Conservation (phyloP, 2,888 invertebrate species). For the Agrypnus murinus region DNA sequence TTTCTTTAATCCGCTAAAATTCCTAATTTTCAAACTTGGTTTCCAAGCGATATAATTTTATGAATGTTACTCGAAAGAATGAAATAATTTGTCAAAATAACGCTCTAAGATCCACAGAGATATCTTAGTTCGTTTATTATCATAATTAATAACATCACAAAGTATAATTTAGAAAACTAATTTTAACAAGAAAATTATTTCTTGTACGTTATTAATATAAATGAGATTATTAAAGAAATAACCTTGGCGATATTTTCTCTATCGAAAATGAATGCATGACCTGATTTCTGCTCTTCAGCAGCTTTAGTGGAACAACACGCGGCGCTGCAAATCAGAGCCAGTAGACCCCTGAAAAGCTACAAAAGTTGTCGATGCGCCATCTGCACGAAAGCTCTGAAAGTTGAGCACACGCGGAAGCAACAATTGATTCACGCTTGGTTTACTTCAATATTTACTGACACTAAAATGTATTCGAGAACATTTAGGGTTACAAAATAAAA, state of each 20-base stretch:
- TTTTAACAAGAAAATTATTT: too few relatives aligned
- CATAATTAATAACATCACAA: too few relatives aligned
- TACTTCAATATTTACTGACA: constrained; percentile 37
- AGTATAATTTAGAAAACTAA: too few relatives aligned
- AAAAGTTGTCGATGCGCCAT: constrained; percentile 35
- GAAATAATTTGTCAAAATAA: too few relatives aligned
- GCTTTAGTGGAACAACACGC: constrained; percentile 23
- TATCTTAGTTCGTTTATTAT: too few relatives aligned
- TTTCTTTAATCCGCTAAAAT: too few relatives aligned
- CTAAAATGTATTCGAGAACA: constrained; percentile 25
- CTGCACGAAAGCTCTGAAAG: constrained; percentile 35
- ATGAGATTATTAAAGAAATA: too few relatives aligned
- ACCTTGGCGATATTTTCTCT: neutral
- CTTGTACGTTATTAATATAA: too few relatives aligned
- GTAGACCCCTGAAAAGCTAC: constrained; percentile 33
- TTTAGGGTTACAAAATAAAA: constrained; percentile 24
- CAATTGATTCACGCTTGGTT: constrained; percentile 41
- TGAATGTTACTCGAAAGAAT: too few relatives aligned
- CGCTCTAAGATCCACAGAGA: too few relatives aligned
- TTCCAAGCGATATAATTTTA: too few relatives aligned
- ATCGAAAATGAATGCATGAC: constrained; percentile 33
- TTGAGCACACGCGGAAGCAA: constrained; percentile 26
- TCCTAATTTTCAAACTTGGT: too few relatives aligned
- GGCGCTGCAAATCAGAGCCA: constrained; percentile 33
- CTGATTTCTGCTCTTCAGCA: constrained; percentile 26